Conservation (phyloP, 2,888 invertebrate genomes). For the Lasioglossum morio region DNA sequence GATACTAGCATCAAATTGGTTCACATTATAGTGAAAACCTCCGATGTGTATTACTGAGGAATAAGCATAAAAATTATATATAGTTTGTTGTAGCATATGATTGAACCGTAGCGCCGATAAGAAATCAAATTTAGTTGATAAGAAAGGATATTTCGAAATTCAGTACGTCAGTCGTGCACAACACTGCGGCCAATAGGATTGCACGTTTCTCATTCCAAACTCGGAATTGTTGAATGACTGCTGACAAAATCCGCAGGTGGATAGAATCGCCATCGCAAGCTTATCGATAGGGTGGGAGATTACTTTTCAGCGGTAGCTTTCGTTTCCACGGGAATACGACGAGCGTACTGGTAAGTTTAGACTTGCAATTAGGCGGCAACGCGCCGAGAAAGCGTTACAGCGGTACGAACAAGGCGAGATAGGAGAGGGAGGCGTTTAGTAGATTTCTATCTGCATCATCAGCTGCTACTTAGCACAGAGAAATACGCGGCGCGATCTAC, state of each 20-base stretch:
- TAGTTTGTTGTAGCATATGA: no score
- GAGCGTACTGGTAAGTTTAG: neutral
- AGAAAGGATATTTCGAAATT: no score
- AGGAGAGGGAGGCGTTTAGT: slow-evolving; percentile 53
- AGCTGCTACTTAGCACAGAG: slow-evolving; percentile 69
- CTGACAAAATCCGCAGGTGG: neutral
- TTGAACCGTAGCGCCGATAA: no score
- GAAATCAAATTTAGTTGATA: no score
- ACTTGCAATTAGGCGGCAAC: slow-evolving; percentile 13
- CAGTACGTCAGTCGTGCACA: no score
- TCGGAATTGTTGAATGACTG: neutral
- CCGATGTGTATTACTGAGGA: no score
- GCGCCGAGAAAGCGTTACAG: slow-evolving; percentile 19
- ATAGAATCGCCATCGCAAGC: neutral
- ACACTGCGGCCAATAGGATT: neutral
- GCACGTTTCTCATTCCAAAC: neutral
- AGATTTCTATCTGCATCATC: slow-evolving; percentile 70
- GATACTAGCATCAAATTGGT: no score
- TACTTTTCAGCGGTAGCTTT: neutral
- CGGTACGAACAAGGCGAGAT: neutral
- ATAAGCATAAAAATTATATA: no score
- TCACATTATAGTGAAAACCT: no score
- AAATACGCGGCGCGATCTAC: slow-evolving; percentile 60
- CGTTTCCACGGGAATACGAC: slow-evolving; percentile 24
- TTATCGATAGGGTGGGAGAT: slow-evolving; percentile 10